Conservation (phyloP, 1,140 invertebrate genomes). For the Trachymyrmex septentrionalis region DNA sequence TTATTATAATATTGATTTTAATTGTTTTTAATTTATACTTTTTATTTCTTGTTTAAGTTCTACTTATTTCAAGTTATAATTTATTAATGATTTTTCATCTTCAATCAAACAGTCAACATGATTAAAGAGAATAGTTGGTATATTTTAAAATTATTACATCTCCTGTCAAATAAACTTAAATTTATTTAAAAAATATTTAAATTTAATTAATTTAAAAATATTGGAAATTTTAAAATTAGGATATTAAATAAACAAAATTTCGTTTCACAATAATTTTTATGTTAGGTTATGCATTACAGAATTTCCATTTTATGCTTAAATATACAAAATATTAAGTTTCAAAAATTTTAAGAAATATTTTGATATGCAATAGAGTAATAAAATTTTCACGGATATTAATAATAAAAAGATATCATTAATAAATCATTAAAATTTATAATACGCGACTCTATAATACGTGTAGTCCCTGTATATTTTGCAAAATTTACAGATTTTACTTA, state of each 20-base stretch:
- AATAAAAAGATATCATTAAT: background rate
- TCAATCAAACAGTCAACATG: background rate
- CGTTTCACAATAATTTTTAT: background rate
- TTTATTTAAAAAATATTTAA: background rate
- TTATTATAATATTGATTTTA: background rate
- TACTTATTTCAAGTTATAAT: background rate
- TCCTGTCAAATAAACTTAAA: background rate
- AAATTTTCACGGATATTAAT: background rate
- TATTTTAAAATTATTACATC: background rate
- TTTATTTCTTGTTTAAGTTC: background rate
- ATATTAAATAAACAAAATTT: background rate
- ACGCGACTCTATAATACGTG: background rate
- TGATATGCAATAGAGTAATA: background rate
- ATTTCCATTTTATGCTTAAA: background rate
- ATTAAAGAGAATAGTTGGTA: background rate
- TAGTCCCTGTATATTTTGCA: background rate
- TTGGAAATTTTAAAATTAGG: background rate
- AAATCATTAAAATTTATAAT: background rate
- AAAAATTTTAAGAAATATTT: background rate
- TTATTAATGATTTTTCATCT: background rate
- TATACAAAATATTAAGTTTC: background rate
- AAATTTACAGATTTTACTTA: slow-evolving; percentile 18
- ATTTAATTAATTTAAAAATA: background rate
- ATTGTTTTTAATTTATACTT: background rate
- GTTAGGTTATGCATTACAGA: background rate